These are phyloP conservation scores for Urocitellus parryii DNA, from an alignment of 2,113 vertebrate species.

Conservation along the genomic window DNA sequence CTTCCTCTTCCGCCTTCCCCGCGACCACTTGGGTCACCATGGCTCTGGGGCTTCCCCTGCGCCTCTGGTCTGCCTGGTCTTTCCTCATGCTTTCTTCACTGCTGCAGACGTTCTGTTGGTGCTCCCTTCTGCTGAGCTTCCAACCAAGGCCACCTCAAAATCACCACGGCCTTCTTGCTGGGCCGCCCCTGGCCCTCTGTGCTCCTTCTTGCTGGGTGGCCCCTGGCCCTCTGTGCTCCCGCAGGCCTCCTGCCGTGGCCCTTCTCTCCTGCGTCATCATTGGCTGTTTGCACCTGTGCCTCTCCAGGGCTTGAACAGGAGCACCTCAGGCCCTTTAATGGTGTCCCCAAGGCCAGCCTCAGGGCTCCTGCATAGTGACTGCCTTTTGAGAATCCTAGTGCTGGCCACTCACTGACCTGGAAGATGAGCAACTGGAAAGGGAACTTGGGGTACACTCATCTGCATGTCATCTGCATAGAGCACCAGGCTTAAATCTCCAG, in stretches of 20 bases:
- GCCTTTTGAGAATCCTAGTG: background rate
- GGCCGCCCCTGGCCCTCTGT: too few relatives aligned
- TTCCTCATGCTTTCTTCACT: background rate
- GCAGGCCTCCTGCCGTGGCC: too few relatives aligned
- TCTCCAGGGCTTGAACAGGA: accelerated
- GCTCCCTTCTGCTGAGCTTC: background rate
- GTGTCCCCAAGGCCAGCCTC: conserved; percentile 1
- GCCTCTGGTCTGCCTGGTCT: background rate
- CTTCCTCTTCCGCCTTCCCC: background rate
- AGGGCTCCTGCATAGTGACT: background rate
- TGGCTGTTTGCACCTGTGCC: background rate
- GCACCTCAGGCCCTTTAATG: background rate
- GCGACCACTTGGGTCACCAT: background rate
- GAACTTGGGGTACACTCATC: background rate
- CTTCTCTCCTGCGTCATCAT: background rate
- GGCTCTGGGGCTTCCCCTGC: too few relatives aligned
- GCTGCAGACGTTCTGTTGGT: background rate
- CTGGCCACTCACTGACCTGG: background rate
- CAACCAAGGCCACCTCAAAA: background rate
- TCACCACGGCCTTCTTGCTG: too few relatives aligned
- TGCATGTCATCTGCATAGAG: background rate
- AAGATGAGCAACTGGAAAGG: background rate
- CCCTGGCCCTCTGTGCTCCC: too few relatives aligned
- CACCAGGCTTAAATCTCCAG: background rate
- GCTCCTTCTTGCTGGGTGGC: too few relatives aligned